Conservation (phyloP, 2,888 invertebrate genomes). For the Labia minor region DNA sequence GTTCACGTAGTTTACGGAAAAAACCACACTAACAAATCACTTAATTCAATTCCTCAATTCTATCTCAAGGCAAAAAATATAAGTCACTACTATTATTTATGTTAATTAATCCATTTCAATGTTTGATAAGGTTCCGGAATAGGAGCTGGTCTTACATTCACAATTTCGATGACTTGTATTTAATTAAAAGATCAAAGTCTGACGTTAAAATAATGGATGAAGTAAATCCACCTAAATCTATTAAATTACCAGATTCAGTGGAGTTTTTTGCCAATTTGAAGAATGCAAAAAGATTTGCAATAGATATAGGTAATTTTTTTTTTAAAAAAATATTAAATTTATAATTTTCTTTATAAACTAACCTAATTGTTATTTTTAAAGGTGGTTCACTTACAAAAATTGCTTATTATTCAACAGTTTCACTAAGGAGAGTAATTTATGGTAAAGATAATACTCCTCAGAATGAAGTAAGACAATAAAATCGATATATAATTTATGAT, state of each 20-base stretch:
- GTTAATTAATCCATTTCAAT: not conserved
- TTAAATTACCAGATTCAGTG: conserved; percentile 42
- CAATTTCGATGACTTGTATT: not conserved
- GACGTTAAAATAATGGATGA: conserved; percentile 31
- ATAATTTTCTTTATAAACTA: not conserved
- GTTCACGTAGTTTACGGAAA: too few relatives aligned
- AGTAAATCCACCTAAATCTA: conserved; percentile 37
- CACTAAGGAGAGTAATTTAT: conserved; percentile 35
- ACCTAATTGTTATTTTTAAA: conserved; percentile 31
- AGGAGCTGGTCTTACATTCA: not conserved
- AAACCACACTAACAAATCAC: too few relatives aligned
- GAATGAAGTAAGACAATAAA: not conserved
- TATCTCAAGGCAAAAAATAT: too few relatives aligned
- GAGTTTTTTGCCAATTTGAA: conserved; percentile 51
- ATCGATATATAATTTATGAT: not conserved
- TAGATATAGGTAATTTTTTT: conserved; percentile 49
- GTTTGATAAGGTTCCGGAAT: not conserved
- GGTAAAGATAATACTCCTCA: conserved; percentile 17
- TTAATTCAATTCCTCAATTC: too few relatives aligned
- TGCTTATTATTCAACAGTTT: conserved; percentile 52
- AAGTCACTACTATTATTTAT: too few relatives aligned
- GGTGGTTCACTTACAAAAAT: conserved; percentile 58
- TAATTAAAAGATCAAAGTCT: not conserved
- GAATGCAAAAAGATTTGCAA: conserved; percentile 53
- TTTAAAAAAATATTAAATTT: not conserved